A percentile compares a stretch with the other conserved stretches of the same genome.
Conservation (phyloP, 2,888 invertebrate species). For the Torymus aiolomorphi region DNA sequence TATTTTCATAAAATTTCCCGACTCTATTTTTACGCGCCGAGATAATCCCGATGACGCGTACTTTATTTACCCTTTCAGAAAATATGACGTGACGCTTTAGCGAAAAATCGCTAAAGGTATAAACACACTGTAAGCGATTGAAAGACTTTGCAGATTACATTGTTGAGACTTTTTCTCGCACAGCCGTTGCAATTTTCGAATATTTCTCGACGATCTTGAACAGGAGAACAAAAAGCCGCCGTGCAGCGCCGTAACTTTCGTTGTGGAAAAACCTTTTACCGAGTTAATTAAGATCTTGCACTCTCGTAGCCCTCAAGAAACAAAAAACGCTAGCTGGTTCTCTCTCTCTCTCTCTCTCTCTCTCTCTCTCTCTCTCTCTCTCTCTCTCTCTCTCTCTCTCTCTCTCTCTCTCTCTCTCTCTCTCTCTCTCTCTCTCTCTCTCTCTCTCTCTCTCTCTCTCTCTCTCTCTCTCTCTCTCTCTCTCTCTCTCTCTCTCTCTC, state of each 20-base stretch:
- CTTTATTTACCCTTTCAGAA: too few species aligned
- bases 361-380: not conserved
- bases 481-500: not conserved
- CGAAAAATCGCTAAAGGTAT: too few species aligned
- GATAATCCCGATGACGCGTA: too few species aligned
- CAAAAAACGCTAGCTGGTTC: conserved; percentile 23
- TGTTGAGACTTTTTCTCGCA: too few species aligned
- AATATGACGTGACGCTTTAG: too few species aligned
- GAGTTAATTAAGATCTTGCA: conserved; percentile 35
- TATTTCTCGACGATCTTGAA: not conserved
- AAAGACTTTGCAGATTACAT: too few species aligned
- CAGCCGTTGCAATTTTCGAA: too few species aligned
- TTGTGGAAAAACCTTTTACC: conserved; percentile 33
- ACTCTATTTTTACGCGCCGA: too few species aligned
- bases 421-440: not conserved
- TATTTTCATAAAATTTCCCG: too few species aligned
- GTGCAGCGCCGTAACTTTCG: conserved; percentile 16
- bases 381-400: not conserved
- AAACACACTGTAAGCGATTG: too few species aligned
- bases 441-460: not conserved
- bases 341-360: not conserved
- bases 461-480: not conserved
- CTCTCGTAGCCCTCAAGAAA: conserved; percentile 12
- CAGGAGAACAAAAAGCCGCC: not conserved
- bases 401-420: not conserved